Evolutionary conservation across 1,140 invertebrate genomes (phyloP), one percentile per base, ranked within the genome.

Genomic region (Diorhabda sublineata): DNA sequence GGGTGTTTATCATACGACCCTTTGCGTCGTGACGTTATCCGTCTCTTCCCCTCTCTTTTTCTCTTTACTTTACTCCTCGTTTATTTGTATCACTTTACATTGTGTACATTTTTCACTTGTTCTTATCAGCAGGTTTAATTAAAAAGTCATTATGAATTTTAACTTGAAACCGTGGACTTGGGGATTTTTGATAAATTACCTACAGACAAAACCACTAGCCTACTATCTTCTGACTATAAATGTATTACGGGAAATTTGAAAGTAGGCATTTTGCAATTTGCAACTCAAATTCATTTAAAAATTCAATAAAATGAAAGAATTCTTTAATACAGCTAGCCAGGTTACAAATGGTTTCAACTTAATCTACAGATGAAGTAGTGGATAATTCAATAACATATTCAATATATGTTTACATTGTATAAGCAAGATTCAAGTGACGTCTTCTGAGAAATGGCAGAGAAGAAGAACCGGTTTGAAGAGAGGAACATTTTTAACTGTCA

Each of bases 81-180:
- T 72, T 76, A 72, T 76, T 73, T 76, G 68, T 69, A 73, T 73
- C 73, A 64, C 64, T 74, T 74, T 69, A 68, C 73, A 74, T 70
- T 73, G 71, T 74, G 71, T 66, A 73, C 73, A 76, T 76, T 76
- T 76, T 74, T 76, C 75, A 76, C 70, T 70, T 63, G 70, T 57
- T 67, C 64, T 71, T 76, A 76, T 76, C 73, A 61, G 59, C 61
- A n/a, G 61, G 59, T 74, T 74, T 76, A 76, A 76, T 76, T 76
- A 76, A 76, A 76, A 74, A 74, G 73, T 76, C 75, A 73, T 76
- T 76, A 76, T 74, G 73, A 76, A 76, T 76, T 76, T 74, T 74
- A 70, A 74, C 71, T 73, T 73, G 52, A 47, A 69, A 74, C 61
- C 64, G 56, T 43, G 64, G 41, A 56, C 26, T 62, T 41, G 64